Evolutionary conservation across 1,140 invertebrate genomes (phyloP), one percentile per base, ranked within the genome.

Genomic region (Panagrolaimus sp.): DNA sequence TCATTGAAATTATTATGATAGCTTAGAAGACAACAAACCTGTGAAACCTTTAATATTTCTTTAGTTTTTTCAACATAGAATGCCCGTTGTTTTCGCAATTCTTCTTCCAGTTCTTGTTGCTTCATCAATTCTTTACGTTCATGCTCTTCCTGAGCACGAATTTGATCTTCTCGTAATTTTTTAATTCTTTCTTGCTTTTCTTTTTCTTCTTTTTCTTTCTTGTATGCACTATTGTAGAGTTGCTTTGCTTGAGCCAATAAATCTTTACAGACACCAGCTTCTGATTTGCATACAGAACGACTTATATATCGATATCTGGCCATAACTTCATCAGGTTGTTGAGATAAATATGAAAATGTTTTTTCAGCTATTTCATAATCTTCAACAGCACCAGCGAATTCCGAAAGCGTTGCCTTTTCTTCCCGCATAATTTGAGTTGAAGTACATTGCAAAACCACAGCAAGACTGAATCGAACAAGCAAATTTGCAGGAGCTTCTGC

Each of bases 1-100:
- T 14, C 1, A 8, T 69, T 26, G 15, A 2, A 74, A 24, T n/a
- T 72, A 46, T 76, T 44, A 38, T n/a, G n/a, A 68, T 44, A 6
- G 43, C 9, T n/a, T n/a, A 14, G 0, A 14, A 0, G 28, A 46
- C 72, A 21, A 15, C 48, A 8, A 21, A 52, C 48, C 48, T 52
- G 48, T 1, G 48, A 21, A n/a, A 24, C 26, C n/a, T 1, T 52
- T 52, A 52, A 21, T 8, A 52, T 52, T n/a, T 15, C 26, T 24
- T 52, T 52, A 15, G 48, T 24, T 24, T 52, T 52, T 24, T 52
- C 48, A 52, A 52, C 26, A 24, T 52, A 52, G 26, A 21, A n/a
- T 1, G 48, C 48, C 1, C 48, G 48, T 24, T 21, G 9, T 21
- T 24, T n/a, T 8, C 48, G 48, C 48, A 52, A 52, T 14, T 52